Evolutionary conservation across 1,140 invertebrate genomes (phyloP).

Genomic region (Leptonema lineaticorne): DNA sequence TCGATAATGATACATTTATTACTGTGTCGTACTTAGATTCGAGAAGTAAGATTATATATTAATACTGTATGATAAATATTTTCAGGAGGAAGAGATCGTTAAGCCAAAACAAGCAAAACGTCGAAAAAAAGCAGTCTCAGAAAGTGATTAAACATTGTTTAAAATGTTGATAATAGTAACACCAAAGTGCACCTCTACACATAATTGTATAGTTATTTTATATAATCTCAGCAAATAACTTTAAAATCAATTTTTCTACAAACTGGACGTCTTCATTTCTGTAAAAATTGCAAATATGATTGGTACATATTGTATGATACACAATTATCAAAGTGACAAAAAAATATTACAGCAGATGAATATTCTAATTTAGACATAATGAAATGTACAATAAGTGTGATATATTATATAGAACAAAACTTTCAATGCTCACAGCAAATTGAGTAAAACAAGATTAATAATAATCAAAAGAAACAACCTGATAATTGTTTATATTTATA

Average conservation of each 20-base stretch:
- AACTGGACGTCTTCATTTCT: too few species aligned
- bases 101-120: constrained; percentile 84
- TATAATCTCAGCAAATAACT: too few species aligned
- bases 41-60: neutral
- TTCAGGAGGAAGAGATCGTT: constrained; percentile 78
- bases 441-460: too few species aligned
- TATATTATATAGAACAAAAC: neutral
- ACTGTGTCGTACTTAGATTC: too few species aligned
- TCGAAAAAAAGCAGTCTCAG: constrained; percentile 83
- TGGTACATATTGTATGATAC: too few species aligned
- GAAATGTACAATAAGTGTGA: constrained; percentile 9
- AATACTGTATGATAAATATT: neutral
- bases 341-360: neutral
- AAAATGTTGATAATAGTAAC: constrained; percentile 51
- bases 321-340: too few species aligned
- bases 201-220: constrained; percentile 31
- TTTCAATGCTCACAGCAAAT: neutral
- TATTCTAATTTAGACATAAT: neutral
- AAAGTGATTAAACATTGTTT: constrained; percentile 70
- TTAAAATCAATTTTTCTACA: too few species aligned
- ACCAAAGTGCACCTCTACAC: constrained; percentile 54
- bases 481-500: too few species aligned
- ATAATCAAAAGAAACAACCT: too few species aligned
- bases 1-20: too few species aligned
- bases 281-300: too few species aligned